Conservation (phyloP, 2,113 vertebrate species). For the Tonatia bakeri region DNA sequence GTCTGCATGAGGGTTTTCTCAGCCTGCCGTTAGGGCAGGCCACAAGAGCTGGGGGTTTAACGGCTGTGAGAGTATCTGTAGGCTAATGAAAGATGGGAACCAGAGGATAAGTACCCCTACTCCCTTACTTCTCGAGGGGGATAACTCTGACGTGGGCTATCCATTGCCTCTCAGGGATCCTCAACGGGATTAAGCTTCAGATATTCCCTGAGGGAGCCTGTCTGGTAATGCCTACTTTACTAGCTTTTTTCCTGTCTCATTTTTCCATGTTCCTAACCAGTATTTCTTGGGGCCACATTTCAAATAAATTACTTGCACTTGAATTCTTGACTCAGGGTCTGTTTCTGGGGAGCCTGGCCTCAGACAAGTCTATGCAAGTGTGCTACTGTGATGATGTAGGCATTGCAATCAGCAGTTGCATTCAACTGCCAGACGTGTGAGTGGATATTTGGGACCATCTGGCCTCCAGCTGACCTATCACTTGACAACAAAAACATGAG, state of each 20-base stretch:
- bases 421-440: neutral
- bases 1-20: neutral
- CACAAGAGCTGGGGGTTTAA: neutral
- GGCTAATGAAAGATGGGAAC: neutral
- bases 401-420: neutral
- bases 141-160: neutral
- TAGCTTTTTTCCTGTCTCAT: neutral
- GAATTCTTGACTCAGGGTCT: neutral
- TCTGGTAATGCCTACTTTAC: no score
- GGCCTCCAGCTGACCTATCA: neutral
- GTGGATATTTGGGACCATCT: neutral
- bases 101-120: neutral
- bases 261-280: neutral
- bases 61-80: neutral
- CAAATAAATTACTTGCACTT: neutral
- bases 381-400: neutral
- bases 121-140: neutral
- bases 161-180: neutral
- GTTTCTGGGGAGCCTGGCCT: neutral
- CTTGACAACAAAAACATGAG: neutral
- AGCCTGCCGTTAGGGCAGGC: neutral
- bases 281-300: neutral
- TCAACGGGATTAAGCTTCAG: neutral
- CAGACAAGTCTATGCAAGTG: neutral
- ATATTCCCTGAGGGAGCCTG: neutral